phyloP scores from a whole-genome alignment of 1,140 invertebrate species.

The Olivierus martensii region DNA sequence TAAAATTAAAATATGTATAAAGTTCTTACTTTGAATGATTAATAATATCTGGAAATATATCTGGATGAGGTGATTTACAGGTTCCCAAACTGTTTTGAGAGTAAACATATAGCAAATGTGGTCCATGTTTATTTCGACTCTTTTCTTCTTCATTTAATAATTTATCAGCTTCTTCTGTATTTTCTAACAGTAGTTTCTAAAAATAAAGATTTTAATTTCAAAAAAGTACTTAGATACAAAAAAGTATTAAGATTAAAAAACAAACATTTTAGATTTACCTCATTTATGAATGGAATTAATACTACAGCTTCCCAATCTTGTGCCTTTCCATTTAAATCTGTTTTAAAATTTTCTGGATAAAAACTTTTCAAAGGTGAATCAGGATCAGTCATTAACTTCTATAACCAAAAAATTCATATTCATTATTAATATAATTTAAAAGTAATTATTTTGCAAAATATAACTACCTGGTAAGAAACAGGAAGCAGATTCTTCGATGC shows the following conservation, averaged over 20 bases:
- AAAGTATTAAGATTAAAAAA: slow-evolving; percentile 19
- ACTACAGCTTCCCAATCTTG: slow-evolving; percentile 98
- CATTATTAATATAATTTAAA: no score
- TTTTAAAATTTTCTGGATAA: slow-evolving; percentile 80
- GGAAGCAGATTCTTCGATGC: slow-evolving; percentile 61
- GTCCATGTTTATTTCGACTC: slow-evolving; percentile 64
- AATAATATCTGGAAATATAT: slow-evolving; percentile 47
- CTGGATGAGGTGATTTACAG: slow-evolving; percentile 36
- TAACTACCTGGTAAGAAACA: slow-evolving; percentile 45
- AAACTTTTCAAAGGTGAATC: slow-evolving; percentile 73
- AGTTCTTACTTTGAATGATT: no score
- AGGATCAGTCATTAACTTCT: slow-evolving; percentile 58
- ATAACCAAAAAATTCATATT: not conserved
- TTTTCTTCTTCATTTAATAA: slow-evolving; percentile 55
- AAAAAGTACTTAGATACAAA: no score
- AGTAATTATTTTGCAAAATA: no score
- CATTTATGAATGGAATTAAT: slow-evolving; percentile 91
- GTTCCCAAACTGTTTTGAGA: slow-evolving; percentile 39
- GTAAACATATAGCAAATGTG: slow-evolving; percentile 62
- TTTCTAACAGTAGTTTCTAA: slow-evolving; percentile 46
- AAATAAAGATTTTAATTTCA: slow-evolving; percentile 20
- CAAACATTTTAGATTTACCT: slow-evolving; percentile 36
- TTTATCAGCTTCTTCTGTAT: slow-evolving; percentile 56
- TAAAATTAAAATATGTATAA: no score
- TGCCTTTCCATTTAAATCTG: slow-evolving; percentile 76